Conservation (phyloP, 2,797 vertebrate species). For the Sebastes cheni region DNA sequence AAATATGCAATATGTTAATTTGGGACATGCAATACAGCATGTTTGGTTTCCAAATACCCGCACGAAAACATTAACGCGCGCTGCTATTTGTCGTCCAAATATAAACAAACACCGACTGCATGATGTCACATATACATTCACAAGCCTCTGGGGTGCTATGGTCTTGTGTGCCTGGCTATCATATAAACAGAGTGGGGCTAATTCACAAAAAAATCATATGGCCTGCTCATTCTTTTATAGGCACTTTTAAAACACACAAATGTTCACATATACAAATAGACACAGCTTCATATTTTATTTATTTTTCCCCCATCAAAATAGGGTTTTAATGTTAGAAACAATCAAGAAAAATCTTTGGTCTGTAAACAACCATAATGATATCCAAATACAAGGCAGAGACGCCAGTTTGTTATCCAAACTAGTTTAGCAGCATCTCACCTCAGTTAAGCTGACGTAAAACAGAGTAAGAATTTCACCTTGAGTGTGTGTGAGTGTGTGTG, state of each 20-base stretch:
- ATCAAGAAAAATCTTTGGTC: conserved; percentile 92
- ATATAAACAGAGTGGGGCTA: conserved; percentile 80
- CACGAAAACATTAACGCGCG: conserved; percentile 48
- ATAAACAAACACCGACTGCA: conserved; percentile 48
- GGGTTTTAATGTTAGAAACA: conserved; percentile 81
- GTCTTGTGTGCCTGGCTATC: conserved; percentile 84
- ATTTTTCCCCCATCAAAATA: conserved; percentile 67
- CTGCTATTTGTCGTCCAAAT: conserved; percentile 30
- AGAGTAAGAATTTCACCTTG: conserved; percentile 16
- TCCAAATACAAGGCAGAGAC: conserved; percentile 61
- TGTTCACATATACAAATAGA: conserved; percentile 91
- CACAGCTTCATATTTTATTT: conserved; percentile 80
- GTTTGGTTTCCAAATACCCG: conserved; percentile 12
- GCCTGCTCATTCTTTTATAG: conserved; percentile 81
- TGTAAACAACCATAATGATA: conserved; percentile 85
- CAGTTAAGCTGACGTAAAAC: conserved; percentile 40
- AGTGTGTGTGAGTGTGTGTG: conserved; percentile 9
- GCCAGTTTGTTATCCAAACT: conserved; percentile 59
- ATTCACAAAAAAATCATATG: conserved; percentile 85
- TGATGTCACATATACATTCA: conserved; percentile 88
- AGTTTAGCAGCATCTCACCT: conserved; percentile 48
- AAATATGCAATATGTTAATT: conserved; percentile 2
- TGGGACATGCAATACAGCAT: background rate
- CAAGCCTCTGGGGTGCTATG: conserved; percentile 83
- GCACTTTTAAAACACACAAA: conserved; percentile 91